Conservation (phyloP, 2,797 vertebrate genomes). For the Hippopotamyrus pictus region DNA sequence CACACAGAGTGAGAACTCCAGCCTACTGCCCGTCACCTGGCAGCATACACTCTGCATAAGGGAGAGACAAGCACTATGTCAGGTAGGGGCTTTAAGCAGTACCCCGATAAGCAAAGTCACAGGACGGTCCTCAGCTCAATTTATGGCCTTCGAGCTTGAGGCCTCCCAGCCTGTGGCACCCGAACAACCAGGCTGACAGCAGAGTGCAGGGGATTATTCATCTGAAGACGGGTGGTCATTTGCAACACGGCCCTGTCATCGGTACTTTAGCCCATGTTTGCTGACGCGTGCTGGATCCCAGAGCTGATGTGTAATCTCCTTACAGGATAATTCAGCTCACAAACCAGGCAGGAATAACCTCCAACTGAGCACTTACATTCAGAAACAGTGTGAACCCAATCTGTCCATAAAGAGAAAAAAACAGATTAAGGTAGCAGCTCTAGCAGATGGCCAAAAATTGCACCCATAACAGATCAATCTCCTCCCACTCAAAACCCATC, state of each 20-base stretch:
- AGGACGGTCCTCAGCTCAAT: background rate
- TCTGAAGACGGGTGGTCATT: conserved; percentile 31
- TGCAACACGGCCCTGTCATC: conserved; percentile 24
- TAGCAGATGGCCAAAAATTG: background rate
- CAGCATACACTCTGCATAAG: conserved; percentile 70
- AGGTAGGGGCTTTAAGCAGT: background rate
- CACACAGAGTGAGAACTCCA: conserved; percentile 67
- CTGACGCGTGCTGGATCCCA: conserved; percentile 30
- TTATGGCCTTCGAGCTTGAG: background rate
- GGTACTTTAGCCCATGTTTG: conserved; percentile 29
- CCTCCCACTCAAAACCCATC: background rate
- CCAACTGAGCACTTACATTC: conserved; percentile 26
- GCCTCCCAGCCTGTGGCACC: background rate
- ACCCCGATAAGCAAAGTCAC: background rate
- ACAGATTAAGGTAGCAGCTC: background rate
- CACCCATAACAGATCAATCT: background rate
- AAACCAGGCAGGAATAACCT: conserved; percentile 40
- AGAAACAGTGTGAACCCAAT: conserved; percentile 35
- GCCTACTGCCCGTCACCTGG: conserved; percentile 67
- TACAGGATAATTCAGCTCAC: conserved; percentile 31
- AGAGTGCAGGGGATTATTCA: background rate
- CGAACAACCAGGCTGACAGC: background rate
- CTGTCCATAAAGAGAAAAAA: background rate
- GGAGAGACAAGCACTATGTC: background rate
- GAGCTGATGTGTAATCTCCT: conserved; percentile 54